Conservation (phyloP, 2,113 vertebrate species). For the Phalacrocorax brasilianus region DNA sequence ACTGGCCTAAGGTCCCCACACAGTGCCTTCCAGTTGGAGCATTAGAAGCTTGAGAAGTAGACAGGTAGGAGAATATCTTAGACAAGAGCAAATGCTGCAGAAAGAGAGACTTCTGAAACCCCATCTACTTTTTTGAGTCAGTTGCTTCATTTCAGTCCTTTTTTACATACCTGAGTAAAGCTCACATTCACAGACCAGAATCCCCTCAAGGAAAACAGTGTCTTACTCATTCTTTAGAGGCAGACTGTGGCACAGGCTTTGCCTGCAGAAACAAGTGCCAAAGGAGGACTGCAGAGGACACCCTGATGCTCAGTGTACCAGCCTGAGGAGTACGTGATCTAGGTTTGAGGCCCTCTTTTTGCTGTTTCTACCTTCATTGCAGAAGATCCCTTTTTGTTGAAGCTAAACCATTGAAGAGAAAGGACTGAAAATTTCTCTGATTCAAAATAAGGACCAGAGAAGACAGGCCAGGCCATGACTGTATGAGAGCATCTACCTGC, state of each 20-base stretch:
- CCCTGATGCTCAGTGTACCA: background rate
- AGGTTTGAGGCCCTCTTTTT: background rate
- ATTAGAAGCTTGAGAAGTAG: background rate
- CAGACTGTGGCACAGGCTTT: background rate
- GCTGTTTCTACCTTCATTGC: background rate
- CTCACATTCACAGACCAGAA: background rate
- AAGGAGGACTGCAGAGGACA: background rate
- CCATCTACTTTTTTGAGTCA: background rate
- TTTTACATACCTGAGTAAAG: background rate
- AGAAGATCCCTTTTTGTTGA: background rate
- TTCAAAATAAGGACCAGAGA: background rate
- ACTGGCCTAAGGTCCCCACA: background rate
- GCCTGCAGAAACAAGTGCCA: background rate
- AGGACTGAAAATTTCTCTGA: background rate
- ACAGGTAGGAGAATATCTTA: background rate
- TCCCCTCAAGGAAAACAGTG: background rate
- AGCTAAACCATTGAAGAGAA: background rate
- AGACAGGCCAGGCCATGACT: background rate
- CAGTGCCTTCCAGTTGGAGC: background rate
- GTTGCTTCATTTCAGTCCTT: background rate
- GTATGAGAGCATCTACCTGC: background rate
- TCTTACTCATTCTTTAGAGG: background rate
- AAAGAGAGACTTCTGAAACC: background rate
- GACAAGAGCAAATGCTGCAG: background rate
- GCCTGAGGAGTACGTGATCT: background rate